Evolutionary conservation across 2,797 vertebrate genomes (phyloP), one percentile per base, ranked within the genome.

Genomic region (Sparus aurata): DNA sequence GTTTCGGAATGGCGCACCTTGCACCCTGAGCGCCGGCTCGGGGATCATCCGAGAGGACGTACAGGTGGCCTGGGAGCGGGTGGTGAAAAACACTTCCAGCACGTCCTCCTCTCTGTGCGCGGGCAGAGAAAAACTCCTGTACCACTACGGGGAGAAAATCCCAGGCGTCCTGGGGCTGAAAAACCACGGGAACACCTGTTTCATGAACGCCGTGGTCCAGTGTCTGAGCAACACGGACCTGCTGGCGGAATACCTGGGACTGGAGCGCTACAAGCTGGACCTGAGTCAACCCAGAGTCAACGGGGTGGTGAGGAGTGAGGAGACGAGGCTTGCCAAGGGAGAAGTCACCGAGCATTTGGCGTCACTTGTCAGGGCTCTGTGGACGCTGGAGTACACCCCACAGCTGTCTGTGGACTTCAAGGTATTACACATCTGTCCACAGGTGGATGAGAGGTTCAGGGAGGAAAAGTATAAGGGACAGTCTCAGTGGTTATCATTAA

Each of bases 171-270:
- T 96, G 89, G 98, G 98, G 34, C 92, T 99, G 92, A 98, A 98
- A 66, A 98, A 99, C 92, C 97, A 98, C 92, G 98, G 98, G 9
- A 99, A 99, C 95, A 99, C 97, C 91, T 99, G 98, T 76, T 99
- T 99, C 95, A 97, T 99, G 96, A 99, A 99, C 92, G 98, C 98
- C 0, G 97, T 97, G 91, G 96, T 99, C 83, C 98, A 99, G 95
- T 99, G 98, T 78, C 79, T 99, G 92, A 99, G 97, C 91, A 97
- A 99, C 95, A 99, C 97, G 1, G 97, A 98, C 83, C 93, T 98
- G 86, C 96, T 99, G 70, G 97, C 98, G 0, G 97, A 98, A 92
- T 96, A 97, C 85, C 93, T 99, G 92, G 97, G 96, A 0, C 87
- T 98, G 82, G 95, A 96, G 70, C 89, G 92, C 52, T 96, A 96